Evolutionary conservation across 2,797 vertebrate genomes (phyloP).

Genomic region (Tachyglossus aculeatus): DNA sequence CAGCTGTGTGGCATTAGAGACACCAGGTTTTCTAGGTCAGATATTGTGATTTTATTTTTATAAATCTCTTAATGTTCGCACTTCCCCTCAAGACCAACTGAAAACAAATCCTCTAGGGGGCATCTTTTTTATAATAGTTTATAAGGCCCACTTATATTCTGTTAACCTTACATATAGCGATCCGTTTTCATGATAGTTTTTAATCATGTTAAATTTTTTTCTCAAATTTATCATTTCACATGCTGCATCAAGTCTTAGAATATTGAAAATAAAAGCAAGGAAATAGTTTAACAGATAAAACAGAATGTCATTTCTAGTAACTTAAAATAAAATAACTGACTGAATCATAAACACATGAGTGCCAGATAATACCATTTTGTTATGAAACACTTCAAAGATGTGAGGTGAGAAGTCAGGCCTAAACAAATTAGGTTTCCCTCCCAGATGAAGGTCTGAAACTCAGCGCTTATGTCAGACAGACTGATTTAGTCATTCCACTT

Average conservation of each 20-base stretch:
- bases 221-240: slow-evolving; percentile 13
- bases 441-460: too few species aligned
- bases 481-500: too few species aligned
- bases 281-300: slow-evolving; percentile 10
- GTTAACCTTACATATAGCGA: slow-evolving; percentile 3
- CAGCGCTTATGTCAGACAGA: too few species aligned
- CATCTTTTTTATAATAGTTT: slow-evolving; percentile 16
- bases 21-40: slow-evolving; percentile 14
- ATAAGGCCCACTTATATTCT: not conserved
- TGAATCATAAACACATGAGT: slow-evolving; percentile 18
- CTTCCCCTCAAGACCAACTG: not conserved
- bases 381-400: too few species aligned
- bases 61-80: not conserved
- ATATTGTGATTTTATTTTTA: not conserved
- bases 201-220: slow-evolving; percentile 2
- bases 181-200: slow-evolving; percentile 8
- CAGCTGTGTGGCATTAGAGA: slow-evolving; percentile 8
- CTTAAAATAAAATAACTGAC: not conserved
- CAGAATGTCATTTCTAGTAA: slow-evolving; percentile 10
- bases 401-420: too few species aligned
- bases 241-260: slow-evolving; percentile 1
- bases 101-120: not conserved
- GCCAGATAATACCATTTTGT: not conserved
- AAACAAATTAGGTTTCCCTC: too few species aligned
- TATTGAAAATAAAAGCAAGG: slow-evolving; percentile 9